These are phyloP conservation scores for Dryas iulia DNA, from an alignment of 1,140 invertebrate genomes.

Conservation along the genomic window DNA sequence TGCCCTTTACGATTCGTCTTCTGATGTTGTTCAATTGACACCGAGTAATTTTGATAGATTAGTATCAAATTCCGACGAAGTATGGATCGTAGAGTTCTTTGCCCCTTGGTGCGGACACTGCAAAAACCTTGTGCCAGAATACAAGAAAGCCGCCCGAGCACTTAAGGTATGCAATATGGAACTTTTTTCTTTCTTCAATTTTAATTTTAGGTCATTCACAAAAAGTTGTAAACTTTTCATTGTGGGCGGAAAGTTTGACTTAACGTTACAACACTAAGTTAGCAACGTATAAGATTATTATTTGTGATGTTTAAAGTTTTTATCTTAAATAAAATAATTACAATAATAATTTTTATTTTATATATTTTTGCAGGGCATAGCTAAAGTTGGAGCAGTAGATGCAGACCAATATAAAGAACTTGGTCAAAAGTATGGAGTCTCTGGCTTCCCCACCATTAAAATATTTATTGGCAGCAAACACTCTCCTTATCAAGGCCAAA, in stretches of 20 bases:
- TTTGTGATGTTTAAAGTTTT: too few species aligned
- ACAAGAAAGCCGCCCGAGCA: slow-evolving; percentile 92
- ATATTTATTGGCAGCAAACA: slow-evolving; percentile 94
- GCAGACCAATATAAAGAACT: slow-evolving; percentile 93
- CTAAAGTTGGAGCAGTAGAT: slow-evolving; percentile 97
- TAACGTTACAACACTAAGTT: too few species aligned
- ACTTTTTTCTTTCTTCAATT: not conserved
- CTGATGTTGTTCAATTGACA: slow-evolving; percentile 95
- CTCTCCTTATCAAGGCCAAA: slow-evolving; percentile 92
- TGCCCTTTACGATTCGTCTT: slow-evolving; percentile 89
- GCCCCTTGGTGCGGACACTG: slow-evolving; percentile 97
- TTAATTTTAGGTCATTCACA: not conserved
- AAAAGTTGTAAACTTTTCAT: not conserved
- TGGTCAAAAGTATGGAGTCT: slow-evolving; percentile 89
- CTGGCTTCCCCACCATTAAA: slow-evolving; percentile 98
- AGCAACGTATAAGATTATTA: too few species aligned
- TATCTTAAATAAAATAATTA: too few species aligned
- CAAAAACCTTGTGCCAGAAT: slow-evolving; percentile 91
- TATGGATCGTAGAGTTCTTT: slow-evolving; percentile 97
- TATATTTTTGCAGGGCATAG: slow-evolving; percentile 85
- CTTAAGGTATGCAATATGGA: slow-evolving; percentile 84
- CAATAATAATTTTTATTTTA: not conserved
- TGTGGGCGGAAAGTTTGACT: not conserved
- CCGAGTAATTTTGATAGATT: slow-evolving; percentile 93
- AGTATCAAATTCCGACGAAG: slow-evolving; percentile 91